These are phyloP conservation scores for Aleiodes leptofemur DNA, from an alignment of 2,888 invertebrate species.

Conservation along the genomic window DNA sequence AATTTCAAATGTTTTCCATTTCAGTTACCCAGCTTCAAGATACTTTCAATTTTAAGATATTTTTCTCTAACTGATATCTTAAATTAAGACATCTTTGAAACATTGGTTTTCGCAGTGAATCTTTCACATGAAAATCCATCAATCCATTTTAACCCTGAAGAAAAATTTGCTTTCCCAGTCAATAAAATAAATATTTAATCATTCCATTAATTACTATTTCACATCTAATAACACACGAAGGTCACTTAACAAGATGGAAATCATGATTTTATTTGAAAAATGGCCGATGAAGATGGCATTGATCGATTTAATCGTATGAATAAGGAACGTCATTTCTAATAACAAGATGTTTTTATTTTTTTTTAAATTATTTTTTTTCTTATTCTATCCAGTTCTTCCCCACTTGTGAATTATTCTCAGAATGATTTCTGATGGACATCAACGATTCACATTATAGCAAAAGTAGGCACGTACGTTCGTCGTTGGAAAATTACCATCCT, in stretches of 20 bases:
- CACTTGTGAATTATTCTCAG: slow-evolving; percentile 47
- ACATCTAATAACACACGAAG: slow-evolving; percentile 13
- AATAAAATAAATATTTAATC: neutral
- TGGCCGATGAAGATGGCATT: slow-evolving; percentile 34
- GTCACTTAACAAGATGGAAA: slow-evolving; percentile 42
- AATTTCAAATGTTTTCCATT: no score
- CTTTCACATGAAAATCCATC: no score
- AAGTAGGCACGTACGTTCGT: slow-evolving; percentile 50
- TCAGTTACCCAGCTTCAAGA: no score
- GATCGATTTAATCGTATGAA: slow-evolving; percentile 45
- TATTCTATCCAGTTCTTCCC: slow-evolving; percentile 35
- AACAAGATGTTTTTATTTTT: slow-evolving; percentile 36
- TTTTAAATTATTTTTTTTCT: slow-evolving; percentile 10
- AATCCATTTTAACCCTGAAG: neutral
- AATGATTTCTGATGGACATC: slow-evolving; percentile 37
- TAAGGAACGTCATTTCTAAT: slow-evolving; percentile 27
- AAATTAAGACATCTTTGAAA: no score
- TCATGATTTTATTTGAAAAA: slow-evolving; percentile 43
- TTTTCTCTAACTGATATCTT: no score
- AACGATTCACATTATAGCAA: slow-evolving; percentile 23
- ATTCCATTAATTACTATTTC: slow-evolving; percentile 11
- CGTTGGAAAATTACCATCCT: slow-evolving; percentile 53
- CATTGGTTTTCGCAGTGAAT: no score
- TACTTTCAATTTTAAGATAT: no score
- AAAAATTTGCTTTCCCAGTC: neutral